Conservation (phyloP, 2,113 vertebrate species). For the Calyptommatus sinebrachiatus region DNA sequence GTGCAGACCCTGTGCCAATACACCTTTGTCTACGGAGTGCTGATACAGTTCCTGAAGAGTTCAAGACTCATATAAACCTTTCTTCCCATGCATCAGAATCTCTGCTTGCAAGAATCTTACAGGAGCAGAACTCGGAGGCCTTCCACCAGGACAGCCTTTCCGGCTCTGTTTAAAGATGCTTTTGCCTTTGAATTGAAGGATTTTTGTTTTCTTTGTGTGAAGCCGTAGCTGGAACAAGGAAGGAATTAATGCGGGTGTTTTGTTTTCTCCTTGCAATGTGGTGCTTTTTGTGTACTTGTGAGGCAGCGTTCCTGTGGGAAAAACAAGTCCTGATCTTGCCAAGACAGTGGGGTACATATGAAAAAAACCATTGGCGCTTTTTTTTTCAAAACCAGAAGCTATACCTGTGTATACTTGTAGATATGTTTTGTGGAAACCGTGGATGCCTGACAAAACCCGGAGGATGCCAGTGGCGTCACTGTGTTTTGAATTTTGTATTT, state of each 20-base stretch:
- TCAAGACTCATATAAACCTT: slow-evolving; percentile 88
- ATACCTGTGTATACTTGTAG: slow-evolving; percentile 15
- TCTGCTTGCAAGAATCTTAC: slow-evolving; percentile 43
- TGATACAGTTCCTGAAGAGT: slow-evolving; percentile 93
- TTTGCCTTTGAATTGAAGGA: not conserved
- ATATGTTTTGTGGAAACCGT: slow-evolving; percentile 29
- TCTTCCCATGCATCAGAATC: slow-evolving; percentile 10
- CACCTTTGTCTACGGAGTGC: slow-evolving; percentile 91
- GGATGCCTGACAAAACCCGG: slow-evolving; percentile 27
- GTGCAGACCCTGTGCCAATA: slow-evolving; percentile 96
- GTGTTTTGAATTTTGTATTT: slow-evolving; percentile 62
- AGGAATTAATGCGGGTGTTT: slow-evolving; percentile 7
- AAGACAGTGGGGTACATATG: slow-evolving; percentile 38
- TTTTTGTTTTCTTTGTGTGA: slow-evolving; percentile 10
- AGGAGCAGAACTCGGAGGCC: slow-evolving; percentile 11
- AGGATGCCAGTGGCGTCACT: slow-evolving; percentile 43
- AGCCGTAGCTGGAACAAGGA: slow-evolving; percentile 27
- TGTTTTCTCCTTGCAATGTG: not conserved
- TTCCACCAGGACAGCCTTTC: slow-evolving; percentile 7
- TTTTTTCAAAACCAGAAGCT: slow-evolving; percentile 8
- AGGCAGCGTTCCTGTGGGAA: slow-evolving; percentile 47
- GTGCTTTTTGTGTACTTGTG: slow-evolving; percentile 32
- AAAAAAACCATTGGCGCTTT: slow-evolving; percentile 21
- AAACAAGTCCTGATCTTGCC: slow-evolving; percentile 30
- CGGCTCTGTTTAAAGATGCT: slow-evolving; percentile 20